Evolutionary conservation across 1,140 invertebrate species (phyloP).

Genomic region (Acromyrmex charruanus): DNA sequence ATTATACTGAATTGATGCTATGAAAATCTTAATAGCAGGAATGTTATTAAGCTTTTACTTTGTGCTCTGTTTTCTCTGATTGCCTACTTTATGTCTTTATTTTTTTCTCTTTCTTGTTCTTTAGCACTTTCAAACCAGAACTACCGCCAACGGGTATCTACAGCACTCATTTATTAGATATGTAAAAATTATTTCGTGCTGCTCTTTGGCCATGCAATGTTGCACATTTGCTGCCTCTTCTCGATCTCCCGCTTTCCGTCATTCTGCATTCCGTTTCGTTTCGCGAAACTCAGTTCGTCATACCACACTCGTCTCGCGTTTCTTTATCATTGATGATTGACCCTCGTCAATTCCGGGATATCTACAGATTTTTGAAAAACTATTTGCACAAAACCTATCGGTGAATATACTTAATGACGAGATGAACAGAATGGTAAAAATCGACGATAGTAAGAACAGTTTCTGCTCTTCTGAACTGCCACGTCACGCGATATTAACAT

Average conservation of each 20-base stretch:
- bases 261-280: neutral
- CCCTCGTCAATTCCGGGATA: neutral
- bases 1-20: neutral
- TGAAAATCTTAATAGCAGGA: slow-evolving; percentile 76
- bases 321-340: slow-evolving; percentile 22
- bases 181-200: slow-evolving; percentile 70
- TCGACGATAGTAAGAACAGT: neutral
- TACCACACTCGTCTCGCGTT: neutral
- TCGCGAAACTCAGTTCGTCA: slow-evolving; percentile 3
- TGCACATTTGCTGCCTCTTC: neutral
- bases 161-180: slow-evolving; percentile 68
- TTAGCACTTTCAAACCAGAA: slow-evolving; percentile 74
- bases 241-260: neutral
- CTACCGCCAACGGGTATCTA: slow-evolving; percentile 59
- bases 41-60: slow-evolving; percentile 29
- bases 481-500: neutral
- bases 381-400: slow-evolving; percentile 11
- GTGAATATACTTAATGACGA: neutral
- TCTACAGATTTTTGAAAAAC: neutral
- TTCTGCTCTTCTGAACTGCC: neutral
- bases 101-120: neutral
- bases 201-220: slow-evolving; percentile 64
- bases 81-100: slow-evolving; percentile 11
- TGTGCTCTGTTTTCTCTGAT: slow-evolving; percentile 20
- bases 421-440: neutral